Percentiles rank a stretch among this genome's conserved stretches.
phyloP scores from a whole-genome alignment of 2,888 invertebrate species.

The Chirona hameri region DNA sequence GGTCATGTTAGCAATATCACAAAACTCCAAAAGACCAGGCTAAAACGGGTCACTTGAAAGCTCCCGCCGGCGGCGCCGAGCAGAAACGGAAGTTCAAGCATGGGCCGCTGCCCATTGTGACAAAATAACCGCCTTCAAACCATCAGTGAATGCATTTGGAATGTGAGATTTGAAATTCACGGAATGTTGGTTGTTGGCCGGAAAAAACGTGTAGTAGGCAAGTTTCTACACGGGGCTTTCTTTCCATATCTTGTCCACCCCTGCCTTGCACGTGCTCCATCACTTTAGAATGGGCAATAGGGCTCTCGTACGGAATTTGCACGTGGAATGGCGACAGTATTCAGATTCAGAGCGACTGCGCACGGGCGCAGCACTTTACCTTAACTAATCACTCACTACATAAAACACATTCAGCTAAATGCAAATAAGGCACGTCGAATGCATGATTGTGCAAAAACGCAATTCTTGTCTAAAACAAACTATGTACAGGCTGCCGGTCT shows the following conservation, averaged over 20 bases:
- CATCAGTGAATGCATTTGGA: too few species aligned
- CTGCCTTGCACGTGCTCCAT: background rate
- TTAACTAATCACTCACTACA: slow-evolving; percentile 12
- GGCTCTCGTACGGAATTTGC: background rate
- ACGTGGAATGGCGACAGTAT: background rate
- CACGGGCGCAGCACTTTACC: background rate
- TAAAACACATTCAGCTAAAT: slow-evolving; percentile 26
- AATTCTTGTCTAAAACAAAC: slow-evolving; percentile 28
- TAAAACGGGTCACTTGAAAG: slow-evolving; percentile 5
- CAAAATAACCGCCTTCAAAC: background rate
- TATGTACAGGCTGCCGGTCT: background rate
- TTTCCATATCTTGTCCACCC: background rate
- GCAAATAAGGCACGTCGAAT: slow-evolving; percentile 28
- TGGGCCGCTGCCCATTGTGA: background rate
- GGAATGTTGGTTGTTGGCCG: too few species aligned
- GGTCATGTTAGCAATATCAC: slow-evolving; percentile 2
- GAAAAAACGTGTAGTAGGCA: too few species aligned
- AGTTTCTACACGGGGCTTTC: too few species aligned
- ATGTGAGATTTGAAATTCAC: too few species aligned
- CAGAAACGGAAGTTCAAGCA: background rate
- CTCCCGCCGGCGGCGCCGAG: background rate
- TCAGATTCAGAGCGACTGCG: background rate
- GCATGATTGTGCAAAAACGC: slow-evolving; percentile 28
- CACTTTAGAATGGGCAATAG: background rate
- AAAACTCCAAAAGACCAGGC: background rate